Evolutionary conservation across 2,797 vertebrate species (phyloP).

Genomic region (Ctenosaura bakeri): DNA sequence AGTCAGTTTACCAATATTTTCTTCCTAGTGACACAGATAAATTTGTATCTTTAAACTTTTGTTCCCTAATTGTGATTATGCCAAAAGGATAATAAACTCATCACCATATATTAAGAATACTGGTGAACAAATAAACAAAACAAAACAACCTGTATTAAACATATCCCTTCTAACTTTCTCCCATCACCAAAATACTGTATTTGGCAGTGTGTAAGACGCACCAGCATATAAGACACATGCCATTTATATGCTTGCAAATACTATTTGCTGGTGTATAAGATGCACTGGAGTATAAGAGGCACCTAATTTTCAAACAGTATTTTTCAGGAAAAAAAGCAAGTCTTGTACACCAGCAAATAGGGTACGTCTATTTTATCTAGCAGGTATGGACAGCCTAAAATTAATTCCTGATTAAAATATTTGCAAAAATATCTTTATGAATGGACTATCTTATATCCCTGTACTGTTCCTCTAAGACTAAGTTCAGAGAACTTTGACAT

Average conservation of each 20-base stretch:
- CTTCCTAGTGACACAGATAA: not conserved
- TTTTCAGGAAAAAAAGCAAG: too few species aligned
- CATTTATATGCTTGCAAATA: too few species aligned
- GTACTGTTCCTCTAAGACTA: not conserved
- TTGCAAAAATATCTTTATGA: fast-evolving
- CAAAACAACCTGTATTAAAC: not conserved
- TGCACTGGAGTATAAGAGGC: too few species aligned
- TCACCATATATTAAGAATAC: not conserved
- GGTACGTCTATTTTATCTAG: not conserved
- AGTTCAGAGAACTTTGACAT: not conserved
- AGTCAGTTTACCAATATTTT: not conserved
- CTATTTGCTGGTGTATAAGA: too few species aligned
- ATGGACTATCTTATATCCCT: not conserved
- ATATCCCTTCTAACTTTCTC: not conserved
- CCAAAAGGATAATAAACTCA: not conserved
- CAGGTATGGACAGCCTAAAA: not conserved
- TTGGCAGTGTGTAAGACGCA: too few species aligned
- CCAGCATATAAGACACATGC: too few species aligned
- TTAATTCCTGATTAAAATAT: not conserved
- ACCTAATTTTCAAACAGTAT: too few species aligned
- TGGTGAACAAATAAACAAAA: not conserved
- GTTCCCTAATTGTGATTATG: not conserved
- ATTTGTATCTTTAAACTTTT: not conserved
- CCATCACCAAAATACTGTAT: not conserved
- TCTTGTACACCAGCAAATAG: too few species aligned